Base-by-base conservation (phyloP, 2,113 vertebrate species). In the Corythornis cristatus region DNA sequence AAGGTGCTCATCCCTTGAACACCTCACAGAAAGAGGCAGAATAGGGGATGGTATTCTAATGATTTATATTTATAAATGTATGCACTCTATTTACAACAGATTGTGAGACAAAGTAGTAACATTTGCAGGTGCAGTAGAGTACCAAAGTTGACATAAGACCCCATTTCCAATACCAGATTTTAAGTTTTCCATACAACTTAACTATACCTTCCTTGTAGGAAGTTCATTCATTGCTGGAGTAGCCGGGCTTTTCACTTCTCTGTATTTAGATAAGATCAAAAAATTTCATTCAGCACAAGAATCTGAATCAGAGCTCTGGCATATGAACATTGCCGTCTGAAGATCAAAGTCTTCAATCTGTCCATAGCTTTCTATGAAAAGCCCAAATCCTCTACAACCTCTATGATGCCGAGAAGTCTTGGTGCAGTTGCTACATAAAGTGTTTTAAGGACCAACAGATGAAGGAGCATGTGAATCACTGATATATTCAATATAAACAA, bases 21-120 rank as follows among this genome's bases (percentile, higher is more conserved):
- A 48, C 9, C 29, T 66, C 37, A 21, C 43, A 37, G 40, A 25
- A n/a, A 28, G 13, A 1, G 0, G 33, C 1, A 3, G 40, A 50
- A 48, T 1, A 9, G 5, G 11, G 25, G 4, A 29, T 22, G 8
- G 14, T 46, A 50, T 20, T 75, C 43, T 48, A 33, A n/a, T 37
- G 2, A 33, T n/a, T 73, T 40, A 1, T 28, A 22, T 68, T 83
- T 64, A 25, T 12, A 74, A 23, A 20, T 5, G 5, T 5, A 19
- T 15, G 33, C 15, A 16, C 37, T 74, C 23, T 23, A 57, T 42
- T 83, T n/a, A 20, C 29, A 72, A 46, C 29, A 57, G 15, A 29
- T 31, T 17, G 15, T 37, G 33, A 64, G 43, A 40, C 5, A 35
- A 87, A 31, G 40, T 8, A n/a, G 19, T 15, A 37, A 54, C 22